These are phyloP conservation scores for Creontiades dilutus DNA, from an alignment of 2,888 invertebrate species.

Conservation along the genomic window DNA sequence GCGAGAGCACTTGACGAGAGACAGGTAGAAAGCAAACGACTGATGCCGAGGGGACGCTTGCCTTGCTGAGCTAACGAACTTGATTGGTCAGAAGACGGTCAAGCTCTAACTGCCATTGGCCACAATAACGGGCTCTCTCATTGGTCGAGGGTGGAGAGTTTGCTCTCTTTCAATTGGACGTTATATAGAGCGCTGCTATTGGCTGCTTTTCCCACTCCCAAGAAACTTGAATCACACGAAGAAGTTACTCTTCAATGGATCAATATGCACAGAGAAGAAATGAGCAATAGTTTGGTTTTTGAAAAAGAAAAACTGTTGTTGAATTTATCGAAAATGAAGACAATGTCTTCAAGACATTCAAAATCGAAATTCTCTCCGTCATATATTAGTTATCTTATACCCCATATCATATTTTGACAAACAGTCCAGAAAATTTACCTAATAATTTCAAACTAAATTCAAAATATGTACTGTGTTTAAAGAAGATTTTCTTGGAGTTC, in stretches of 20 bases:
- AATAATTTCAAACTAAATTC: too few species aligned
- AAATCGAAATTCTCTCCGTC: too few species aligned
- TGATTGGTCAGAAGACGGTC: conserved; percentile 67
- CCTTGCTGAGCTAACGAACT: conserved; percentile 59
- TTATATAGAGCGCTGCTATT: conserved; percentile 75
- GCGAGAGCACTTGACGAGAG: not conserved
- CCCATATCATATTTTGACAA: too few species aligned
- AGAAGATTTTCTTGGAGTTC: too few species aligned
- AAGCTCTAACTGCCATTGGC: conserved; percentile 74
- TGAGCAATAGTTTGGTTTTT: not conserved
- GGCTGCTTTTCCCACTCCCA: conserved; percentile 62
- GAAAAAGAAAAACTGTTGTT: too few species aligned
- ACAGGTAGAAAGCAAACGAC: not conserved
- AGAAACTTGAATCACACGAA: not conserved
- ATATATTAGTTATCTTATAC: too few species aligned
- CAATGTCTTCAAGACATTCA: too few species aligned
- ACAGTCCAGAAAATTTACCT: too few species aligned
- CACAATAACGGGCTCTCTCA: conserved; percentile 73
- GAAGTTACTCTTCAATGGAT: not conserved
- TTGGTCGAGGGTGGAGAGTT: conserved; percentile 65
- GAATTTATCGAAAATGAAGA: too few species aligned
- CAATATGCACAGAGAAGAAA: not conserved
- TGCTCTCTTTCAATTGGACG: conserved; percentile 73
- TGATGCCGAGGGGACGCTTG: conserved; percentile 26
- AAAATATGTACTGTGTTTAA: too few species aligned